Conservation (phyloP, 1,140 invertebrate genomes). For the Antheraea mylitta region DNA sequence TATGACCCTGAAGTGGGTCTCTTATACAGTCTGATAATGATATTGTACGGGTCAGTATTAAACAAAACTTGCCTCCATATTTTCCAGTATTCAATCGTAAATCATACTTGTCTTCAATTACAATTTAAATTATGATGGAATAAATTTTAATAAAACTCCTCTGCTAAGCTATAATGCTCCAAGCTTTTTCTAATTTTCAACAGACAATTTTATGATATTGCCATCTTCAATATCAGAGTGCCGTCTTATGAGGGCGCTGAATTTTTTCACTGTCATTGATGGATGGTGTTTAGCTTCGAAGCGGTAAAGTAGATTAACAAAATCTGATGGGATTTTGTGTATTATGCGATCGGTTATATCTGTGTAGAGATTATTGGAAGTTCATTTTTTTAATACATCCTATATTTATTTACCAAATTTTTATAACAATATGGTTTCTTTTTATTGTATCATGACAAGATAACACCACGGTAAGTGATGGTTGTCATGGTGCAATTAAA, state of each 20-base stretch:
- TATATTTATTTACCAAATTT: too few relatives aligned
- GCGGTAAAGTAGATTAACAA: constrained; percentile 22
- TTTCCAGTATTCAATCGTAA: background rate
- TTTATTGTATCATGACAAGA: too few relatives aligned
- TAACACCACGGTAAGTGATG: too few relatives aligned
- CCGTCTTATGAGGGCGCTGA: constrained; percentile 21
- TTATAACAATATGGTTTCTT: too few relatives aligned
- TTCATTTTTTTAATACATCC: background rate
- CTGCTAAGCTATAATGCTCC: background rate
- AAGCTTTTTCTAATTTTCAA: constrained; percentile 14
- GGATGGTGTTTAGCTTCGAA: constrained; percentile 26
- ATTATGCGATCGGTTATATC: background rate
- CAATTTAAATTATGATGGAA: background rate
- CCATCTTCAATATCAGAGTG: constrained; percentile 15
- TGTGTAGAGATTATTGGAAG: background rate
- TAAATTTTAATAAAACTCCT: background rate
- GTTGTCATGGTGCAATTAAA: too few relatives aligned
- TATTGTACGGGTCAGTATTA: too few relatives aligned
- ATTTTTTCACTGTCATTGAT: constrained; percentile 31
- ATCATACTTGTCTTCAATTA: background rate
- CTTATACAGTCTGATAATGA: too few relatives aligned
- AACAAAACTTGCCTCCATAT: background rate
- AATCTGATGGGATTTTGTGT: constrained; percentile 8
- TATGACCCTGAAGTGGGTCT: too few relatives aligned
- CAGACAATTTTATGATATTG: constrained; percentile 19